Conservation (phyloP, 2,888 invertebrate species). For the Diarsia brunnea region DNA sequence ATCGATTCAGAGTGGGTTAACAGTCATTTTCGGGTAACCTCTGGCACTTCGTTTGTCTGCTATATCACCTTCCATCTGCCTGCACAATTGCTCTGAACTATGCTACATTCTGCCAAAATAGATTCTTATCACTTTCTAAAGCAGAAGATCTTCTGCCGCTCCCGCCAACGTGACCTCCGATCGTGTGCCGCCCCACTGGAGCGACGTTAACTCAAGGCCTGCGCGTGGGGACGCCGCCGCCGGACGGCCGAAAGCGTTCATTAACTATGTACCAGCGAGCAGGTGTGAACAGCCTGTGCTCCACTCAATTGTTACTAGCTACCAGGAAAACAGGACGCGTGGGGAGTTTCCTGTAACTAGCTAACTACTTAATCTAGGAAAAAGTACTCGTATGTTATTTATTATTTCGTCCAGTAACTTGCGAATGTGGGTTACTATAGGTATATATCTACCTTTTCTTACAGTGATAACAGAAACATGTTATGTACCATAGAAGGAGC, state of each 20-base stretch:
- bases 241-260: constrained; percentile 41
- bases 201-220: constrained; percentile 45
- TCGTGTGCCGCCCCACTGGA: constrained; percentile 18
- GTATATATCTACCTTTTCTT: neutral
- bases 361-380: neutral
- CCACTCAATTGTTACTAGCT: constrained; percentile 37
- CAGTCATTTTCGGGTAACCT: no score
- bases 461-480: neutral
- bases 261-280: constrained; percentile 60
- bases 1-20: no score
- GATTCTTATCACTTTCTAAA: neutral
- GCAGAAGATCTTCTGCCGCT: constrained; percentile 10
- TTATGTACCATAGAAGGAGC: neutral
- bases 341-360: neutral
- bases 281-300: constrained; percentile 50
- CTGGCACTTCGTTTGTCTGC: no score
- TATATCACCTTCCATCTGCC: no score
- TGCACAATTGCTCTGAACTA: no score
- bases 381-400: neutral
- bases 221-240: neutral
- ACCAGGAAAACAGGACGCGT: constrained; percentile 11
- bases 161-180: neutral
- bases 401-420: neutral
- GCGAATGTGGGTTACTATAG: neutral
- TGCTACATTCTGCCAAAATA: no score